Evolutionary conservation across 1,140 invertebrate genomes (phyloP).

Genomic region (Drosophila kepulauana): DNA sequence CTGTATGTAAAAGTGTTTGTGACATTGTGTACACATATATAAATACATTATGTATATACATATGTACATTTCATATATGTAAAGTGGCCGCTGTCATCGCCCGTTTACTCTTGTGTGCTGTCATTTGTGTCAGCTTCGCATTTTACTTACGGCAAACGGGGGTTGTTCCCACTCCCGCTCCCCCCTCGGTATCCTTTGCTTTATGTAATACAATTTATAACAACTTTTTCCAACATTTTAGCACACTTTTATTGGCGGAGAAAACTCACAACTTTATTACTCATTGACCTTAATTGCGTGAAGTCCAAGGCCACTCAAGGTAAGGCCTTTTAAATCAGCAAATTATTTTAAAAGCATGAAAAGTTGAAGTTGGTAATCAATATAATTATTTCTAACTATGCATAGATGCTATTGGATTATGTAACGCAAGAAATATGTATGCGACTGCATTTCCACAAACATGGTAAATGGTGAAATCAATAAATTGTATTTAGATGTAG

Average conservation of each 20-base stretch:
- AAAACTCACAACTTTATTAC: conserved; percentile 44
- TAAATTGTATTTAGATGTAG: no score
- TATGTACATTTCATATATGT: conserved; percentile 25
- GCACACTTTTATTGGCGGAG: conserved; percentile 17
- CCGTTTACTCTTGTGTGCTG: conserved; percentile 45
- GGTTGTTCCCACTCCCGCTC: no score
- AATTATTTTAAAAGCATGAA: neutral
- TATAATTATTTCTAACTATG: no score
- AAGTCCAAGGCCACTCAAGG: conserved; percentile 19
- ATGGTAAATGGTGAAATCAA: no score
- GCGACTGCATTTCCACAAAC: no score
- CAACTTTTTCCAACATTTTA: conserved; percentile 54
- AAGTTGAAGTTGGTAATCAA: neutral
- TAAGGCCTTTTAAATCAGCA: conserved; percentile 7
- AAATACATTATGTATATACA: conserved; percentile 2
- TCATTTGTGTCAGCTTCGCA: conserved; percentile 61
- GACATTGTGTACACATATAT: conserved; percentile 12
- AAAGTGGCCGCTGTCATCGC: conserved; percentile 53
- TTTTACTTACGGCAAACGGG: conserved; percentile 10
- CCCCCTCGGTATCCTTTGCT: neutral
- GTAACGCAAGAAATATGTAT: no score
- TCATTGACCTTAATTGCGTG: conserved; percentile 65
- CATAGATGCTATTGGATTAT: no score
- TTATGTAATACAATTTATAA: conserved; percentile 70
- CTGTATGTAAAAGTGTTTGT: conserved; percentile 13